phyloP scores from a whole-genome alignment of 1,140 invertebrate genomes.

The Aphis craccivora region DNA sequence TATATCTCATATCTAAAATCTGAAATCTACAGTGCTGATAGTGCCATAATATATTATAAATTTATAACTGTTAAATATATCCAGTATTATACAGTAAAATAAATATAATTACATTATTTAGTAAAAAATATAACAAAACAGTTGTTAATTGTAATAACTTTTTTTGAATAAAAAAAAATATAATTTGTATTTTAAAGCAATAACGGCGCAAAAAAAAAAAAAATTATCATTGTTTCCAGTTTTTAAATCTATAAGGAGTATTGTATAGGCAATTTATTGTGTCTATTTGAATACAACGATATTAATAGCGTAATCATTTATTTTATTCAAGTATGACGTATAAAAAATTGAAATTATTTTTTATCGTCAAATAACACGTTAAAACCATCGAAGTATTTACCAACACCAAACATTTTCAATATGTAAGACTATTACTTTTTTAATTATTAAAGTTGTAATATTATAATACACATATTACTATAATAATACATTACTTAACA shows the following conservation, averaged over 20 bases:
- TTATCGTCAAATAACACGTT: not conserved
- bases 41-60: not conserved
- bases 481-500: not conserved
- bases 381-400: not conserved
- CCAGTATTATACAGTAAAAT: not conserved
- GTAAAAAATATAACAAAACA: not conserved
- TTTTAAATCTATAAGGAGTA: not conserved
- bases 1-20: not conserved
- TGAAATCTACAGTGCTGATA: not conserved
- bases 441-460: too few relatives aligned
- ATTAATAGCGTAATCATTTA: not conserved
- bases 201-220: not conserved
- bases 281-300: not conserved
- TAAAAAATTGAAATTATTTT: not conserved
- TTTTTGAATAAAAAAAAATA: too few relatives aligned
- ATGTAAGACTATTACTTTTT: too few relatives aligned
- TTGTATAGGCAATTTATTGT: not conserved
- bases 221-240: not conserved
- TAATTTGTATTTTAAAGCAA: not conserved
- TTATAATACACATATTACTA: not conserved
- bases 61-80: not conserved
- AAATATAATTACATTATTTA: not conserved
- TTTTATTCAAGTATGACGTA: too few relatives aligned
- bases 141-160: not conserved
- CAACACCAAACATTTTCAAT: not conserved